These are phyloP conservation scores for Omphaloscelis lunosa DNA, from an alignment of 2,888 invertebrate species.

Conservation along the genomic window DNA sequence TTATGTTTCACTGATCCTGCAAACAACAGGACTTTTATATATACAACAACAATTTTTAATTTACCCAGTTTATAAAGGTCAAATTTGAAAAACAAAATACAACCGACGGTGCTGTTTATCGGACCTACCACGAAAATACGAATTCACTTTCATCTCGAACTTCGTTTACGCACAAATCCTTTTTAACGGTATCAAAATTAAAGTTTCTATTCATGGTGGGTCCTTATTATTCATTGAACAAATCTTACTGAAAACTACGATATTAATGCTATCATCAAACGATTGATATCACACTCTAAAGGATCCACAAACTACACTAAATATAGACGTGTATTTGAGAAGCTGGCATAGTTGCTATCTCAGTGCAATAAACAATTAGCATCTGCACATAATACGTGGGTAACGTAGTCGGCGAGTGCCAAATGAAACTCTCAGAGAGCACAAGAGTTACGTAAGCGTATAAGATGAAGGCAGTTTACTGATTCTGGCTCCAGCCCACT, in stretches of 20 bases:
- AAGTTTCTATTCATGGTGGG: conserved; percentile 25
- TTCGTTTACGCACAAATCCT: conserved; percentile 50
- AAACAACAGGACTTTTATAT: conserved; percentile 28
- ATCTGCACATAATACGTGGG: conserved; percentile 47
- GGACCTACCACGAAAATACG: conserved; percentile 53
- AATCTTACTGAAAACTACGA: conserved; percentile 28
- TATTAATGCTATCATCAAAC: conserved; percentile 11
- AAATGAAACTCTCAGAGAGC: conserved; percentile 74
- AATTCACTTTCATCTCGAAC: conserved; percentile 56
- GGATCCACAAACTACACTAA: conserved; percentile 39
- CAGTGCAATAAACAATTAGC: conserved; percentile 49
- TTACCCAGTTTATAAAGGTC: conserved; percentile 53
- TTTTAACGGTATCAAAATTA: conserved; percentile 17
- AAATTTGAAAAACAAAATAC: conserved; percentile 56
- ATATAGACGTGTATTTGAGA: conserved; percentile 43
- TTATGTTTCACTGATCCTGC: conserved; percentile 49
- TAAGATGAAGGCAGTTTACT: conserved; percentile 77
- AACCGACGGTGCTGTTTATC: conserved; percentile 45
- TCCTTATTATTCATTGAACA: conserved; percentile 7
- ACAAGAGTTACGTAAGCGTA: conserved; percentile 78
- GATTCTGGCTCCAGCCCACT: conserved; percentile 76
- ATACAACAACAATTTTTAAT: conserved; percentile 48
- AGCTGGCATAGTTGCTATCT: conserved; percentile 32
- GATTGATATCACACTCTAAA: conserved; percentile 13
- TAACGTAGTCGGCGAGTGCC: conserved; percentile 69